These are phyloP conservation scores for Psittacula echo DNA, from an alignment of 2,797 vertebrate genomes.

Conservation along the genomic window DNA sequence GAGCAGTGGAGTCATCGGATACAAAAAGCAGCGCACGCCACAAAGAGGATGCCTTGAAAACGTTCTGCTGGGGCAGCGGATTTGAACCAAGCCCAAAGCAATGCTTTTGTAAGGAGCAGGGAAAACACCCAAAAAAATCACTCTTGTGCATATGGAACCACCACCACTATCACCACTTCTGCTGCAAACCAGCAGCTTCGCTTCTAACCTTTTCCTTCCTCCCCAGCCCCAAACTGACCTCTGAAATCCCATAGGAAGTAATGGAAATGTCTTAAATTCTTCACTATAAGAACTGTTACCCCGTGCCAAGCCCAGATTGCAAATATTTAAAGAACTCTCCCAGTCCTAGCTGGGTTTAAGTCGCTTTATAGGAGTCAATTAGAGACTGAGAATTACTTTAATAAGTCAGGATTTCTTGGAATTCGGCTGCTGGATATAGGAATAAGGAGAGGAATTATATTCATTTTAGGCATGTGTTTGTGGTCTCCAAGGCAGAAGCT, in stretches of 20 bases:
- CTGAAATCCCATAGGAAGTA: conserved; percentile 38
- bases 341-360: neutral
- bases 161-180: neutral
- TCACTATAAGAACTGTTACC: neutral
- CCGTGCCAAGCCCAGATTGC: neutral
- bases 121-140: neutral
- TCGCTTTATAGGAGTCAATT: neutral
- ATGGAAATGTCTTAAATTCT: conserved; percentile 55
- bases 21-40: neutral
- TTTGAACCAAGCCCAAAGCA: neutral
- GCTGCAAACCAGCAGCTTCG: neutral
- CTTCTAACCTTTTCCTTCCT: conserved; percentile 7
- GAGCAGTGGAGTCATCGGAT: neutral
- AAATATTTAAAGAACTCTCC: conserved; percentile 41
- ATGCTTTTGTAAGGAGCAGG: neutral
- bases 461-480: neutral
- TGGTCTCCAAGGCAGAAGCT: neutral
- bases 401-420: conserved; percentile 58
- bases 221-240: conserved; percentile 10
- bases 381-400: conserved; percentile 34
- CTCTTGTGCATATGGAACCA: neutral
- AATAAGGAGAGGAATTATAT: conserved; percentile 44
- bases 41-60: neutral
- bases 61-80: neutral
- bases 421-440: neutral